Percentiles rank a stretch among this genome's conserved stretches.
These are phyloP conservation scores for Zhuqinia jingwanae DNA, from an alignment of 2,888 invertebrate species.

Conservation along the genomic window DNA sequence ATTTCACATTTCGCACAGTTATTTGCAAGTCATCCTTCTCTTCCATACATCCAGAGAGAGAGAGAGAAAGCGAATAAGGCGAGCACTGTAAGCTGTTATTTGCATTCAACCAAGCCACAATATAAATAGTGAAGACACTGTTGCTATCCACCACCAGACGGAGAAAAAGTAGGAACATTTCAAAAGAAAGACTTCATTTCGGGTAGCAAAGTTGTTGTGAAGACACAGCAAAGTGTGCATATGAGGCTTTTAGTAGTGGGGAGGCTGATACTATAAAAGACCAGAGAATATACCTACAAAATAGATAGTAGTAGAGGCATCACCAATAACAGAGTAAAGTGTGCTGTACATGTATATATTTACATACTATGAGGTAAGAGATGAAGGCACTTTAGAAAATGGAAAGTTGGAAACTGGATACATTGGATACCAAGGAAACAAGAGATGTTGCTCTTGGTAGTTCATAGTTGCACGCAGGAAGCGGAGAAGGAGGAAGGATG, in stretches of 20 bases:
- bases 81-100: not conserved
- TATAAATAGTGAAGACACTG: no score
- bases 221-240: no score
- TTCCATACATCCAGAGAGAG: not conserved
- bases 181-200: not conserved
- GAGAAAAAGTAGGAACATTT: not conserved
- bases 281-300: not conserved
- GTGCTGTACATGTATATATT: no score
- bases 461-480: not conserved
- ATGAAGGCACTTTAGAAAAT: conserved; percentile 24
- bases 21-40: not conserved
- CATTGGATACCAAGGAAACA: conserved; percentile 2
- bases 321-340: not conserved
- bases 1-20: not conserved
- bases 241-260: no score
- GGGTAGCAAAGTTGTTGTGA: not conserved
- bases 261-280: not conserved
- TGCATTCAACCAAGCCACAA: no score
- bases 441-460: not conserved
- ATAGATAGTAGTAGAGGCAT: not conserved
- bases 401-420: conserved; percentile 42
- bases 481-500: not conserved
- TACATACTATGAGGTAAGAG: not conserved
- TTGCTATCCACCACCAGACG: no score
- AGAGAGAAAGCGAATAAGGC: not conserved